Evolutionary conservation across 2,797 vertebrate species (phyloP).

Genomic region (Micropoecilia bifurca): DNA sequence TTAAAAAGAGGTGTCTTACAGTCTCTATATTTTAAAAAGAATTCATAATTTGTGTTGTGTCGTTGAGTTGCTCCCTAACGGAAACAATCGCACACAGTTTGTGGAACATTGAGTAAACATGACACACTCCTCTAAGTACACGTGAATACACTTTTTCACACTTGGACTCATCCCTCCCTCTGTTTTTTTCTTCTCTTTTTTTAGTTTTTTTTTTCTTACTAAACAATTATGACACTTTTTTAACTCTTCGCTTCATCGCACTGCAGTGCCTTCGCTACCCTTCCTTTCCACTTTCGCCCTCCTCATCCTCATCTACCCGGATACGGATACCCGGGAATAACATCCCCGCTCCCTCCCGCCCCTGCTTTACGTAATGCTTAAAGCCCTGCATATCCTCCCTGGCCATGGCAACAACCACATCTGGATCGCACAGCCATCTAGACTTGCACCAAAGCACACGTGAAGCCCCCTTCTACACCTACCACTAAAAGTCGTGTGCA

Average conservation of each 20-base stretch:
- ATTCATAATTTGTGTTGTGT: constrained; percentile 15
- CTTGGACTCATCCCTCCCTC: constrained; percentile 32
- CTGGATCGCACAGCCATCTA: constrained; percentile 73
- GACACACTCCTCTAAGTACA: constrained; percentile 49
- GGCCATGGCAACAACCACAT: constrained; percentile 83
- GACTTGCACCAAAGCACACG: constrained; percentile 59
- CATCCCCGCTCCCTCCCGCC: constrained; percentile 78
- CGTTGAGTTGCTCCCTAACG: constrained; percentile 16
- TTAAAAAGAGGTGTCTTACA: background rate
- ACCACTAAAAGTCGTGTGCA: constrained; percentile 63
- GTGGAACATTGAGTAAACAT: constrained; percentile 52
- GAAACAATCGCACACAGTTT: constrained; percentile 34
- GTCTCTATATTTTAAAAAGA: constrained; percentile 10
- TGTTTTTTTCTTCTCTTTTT: constrained; percentile 10
- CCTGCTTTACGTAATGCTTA: constrained; percentile 81
- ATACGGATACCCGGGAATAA: constrained; percentile 85
- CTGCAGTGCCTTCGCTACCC: constrained; percentile 70
- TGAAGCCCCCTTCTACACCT: constrained; percentile 53
- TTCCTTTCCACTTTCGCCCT: constrained; percentile 62
- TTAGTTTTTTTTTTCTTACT: background rate
- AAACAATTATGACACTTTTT: constrained; percentile 56
- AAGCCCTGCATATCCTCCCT: constrained; percentile 80
- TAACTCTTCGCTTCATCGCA: constrained; percentile 75
- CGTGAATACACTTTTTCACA: constrained; percentile 51
- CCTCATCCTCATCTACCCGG: constrained; percentile 81